phyloP scores from a whole-genome alignment of 2,888 invertebrate genomes.

The Tuta absoluta region DNA sequence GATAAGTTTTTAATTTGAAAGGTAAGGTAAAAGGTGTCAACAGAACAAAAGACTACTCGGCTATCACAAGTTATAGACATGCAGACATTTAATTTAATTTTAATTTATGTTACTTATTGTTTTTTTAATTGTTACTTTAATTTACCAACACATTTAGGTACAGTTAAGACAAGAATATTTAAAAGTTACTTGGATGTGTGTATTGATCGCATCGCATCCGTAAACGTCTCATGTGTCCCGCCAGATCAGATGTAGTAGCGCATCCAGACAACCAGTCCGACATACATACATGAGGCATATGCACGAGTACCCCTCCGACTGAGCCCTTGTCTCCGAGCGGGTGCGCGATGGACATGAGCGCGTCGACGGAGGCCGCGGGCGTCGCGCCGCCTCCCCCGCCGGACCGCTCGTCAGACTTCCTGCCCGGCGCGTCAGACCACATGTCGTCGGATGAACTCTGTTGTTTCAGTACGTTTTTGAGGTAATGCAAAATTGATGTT shows the following conservation, averaged over 20 bases:
- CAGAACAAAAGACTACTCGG: slow-evolving; percentile 20
- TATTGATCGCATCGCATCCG: slow-evolving; percentile 7
- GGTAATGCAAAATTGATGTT: background rate
- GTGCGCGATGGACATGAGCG: slow-evolving; percentile 65
- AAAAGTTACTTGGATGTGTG: background rate
- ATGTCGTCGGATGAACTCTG: slow-evolving; percentile 76
- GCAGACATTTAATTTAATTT: slow-evolving; percentile 4
- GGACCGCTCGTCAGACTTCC: slow-evolving; percentile 73
- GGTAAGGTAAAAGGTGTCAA: slow-evolving; percentile 12
- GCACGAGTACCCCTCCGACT: slow-evolving; percentile 92
- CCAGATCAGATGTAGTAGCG: slow-evolving; percentile 30
- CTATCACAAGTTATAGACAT: slow-evolving; percentile 21
- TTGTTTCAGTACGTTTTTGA: background rate
- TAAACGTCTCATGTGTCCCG: slow-evolving; percentile 16
- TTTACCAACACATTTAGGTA: background rate
- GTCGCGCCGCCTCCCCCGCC: slow-evolving; percentile 82
- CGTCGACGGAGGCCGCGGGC: slow-evolving; percentile 52
- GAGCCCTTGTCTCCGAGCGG: slow-evolving; percentile 83
- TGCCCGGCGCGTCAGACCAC: slow-evolving; percentile 82
- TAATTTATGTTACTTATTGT: background rate
- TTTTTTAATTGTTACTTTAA: background rate
- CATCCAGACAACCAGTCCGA: slow-evolving; percentile 31
- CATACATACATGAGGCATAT: slow-evolving; percentile 91
- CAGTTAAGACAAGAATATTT: background rate
- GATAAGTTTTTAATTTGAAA: slow-evolving; percentile 13